Percentiles rank a stretch among this genome's conserved stretches.
Evolutionary conservation across 1,140 invertebrate species (phyloP).

Genomic region (Caerostris darwini): DNA sequence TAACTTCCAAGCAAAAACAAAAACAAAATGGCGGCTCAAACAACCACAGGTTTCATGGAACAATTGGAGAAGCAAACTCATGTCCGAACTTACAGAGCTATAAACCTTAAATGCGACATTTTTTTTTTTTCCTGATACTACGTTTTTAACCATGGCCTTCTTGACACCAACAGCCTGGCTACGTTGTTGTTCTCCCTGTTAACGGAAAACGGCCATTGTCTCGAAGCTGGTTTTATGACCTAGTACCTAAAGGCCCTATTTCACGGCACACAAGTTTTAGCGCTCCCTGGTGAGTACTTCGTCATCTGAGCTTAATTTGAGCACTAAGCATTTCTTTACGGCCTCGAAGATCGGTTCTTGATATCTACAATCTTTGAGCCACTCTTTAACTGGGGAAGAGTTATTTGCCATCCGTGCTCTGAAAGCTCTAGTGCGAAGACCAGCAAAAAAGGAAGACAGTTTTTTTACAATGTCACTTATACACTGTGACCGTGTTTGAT

Average conservation of each 20-base stretch:
- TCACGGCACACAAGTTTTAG: conserved; percentile 52
- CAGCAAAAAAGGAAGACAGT: neutral
- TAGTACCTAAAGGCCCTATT: conserved; percentile 63
- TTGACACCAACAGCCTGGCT: conserved; percentile 5
- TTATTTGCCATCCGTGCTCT: neutral
- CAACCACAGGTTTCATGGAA: conserved; percentile 16
- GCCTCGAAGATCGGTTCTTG: conserved; percentile 33
- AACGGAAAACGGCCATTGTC: conserved; percentile 41
- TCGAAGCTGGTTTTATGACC: conserved; percentile 45
- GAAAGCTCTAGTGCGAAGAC: neutral
- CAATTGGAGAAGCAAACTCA: conserved; percentile 27
- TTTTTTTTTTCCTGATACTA: too few species aligned
- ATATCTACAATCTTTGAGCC: conserved; percentile 52
- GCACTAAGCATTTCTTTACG: conserved; percentile 63
- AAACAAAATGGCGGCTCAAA: neutral
- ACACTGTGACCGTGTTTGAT: conserved; percentile 18
- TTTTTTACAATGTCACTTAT: conserved; percentile 19
- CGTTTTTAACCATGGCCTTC: neutral
- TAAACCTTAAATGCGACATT: neutral
- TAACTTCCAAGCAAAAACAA: neutral
- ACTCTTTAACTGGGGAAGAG: conserved; percentile 13
- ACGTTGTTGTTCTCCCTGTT: conserved; percentile 9
- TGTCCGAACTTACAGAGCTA: conserved; percentile 3
- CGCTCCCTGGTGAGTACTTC: conserved; percentile 22
- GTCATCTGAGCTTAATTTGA: conserved; percentile 64